Percentiles rank a stretch among this genome's conserved stretches.
phyloP scores from a whole-genome alignment of 2,113 vertebrate genomes.

The Choloepus hoffmanni region DNA sequence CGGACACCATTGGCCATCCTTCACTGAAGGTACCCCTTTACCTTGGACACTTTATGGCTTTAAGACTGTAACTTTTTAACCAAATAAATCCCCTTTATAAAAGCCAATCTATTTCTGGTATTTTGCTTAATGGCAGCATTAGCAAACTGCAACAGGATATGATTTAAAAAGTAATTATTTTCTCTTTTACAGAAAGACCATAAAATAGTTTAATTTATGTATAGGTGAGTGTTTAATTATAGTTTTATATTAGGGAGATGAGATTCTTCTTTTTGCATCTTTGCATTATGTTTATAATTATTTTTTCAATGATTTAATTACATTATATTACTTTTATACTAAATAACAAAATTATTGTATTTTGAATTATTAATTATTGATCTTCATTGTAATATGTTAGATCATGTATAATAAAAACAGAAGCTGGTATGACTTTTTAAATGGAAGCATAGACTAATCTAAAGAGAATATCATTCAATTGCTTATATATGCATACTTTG shows the following conservation, averaged over 20 bases:
- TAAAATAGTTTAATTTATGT: constrained; percentile 69
- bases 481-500: neutral
- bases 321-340: neutral
- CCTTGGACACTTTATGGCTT: too few species aligned
- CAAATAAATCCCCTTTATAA: too few species aligned
- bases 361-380: neutral
- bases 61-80: too few species aligned
- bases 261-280: neutral
- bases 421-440: neutral
- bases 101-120: too few species aligned
- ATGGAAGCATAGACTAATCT: neutral
- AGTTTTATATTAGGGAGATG: constrained; percentile 35
- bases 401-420: neutral
- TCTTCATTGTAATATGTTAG: neutral
- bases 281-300: neutral
- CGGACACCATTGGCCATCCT: too few species aligned
- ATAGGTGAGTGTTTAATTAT: constrained; percentile 67
- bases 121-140: too few species aligned
- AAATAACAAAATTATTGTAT: neutral
- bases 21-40: too few species aligned
- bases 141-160: neutral
- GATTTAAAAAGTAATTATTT: constrained; percentile 75
- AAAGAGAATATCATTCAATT: neutral
- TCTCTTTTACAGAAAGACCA: constrained; percentile 68
- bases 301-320: neutral